phyloP scores from a whole-genome alignment of 2,113 vertebrate genomes.

The Tricholaema leucomelas region DNA sequence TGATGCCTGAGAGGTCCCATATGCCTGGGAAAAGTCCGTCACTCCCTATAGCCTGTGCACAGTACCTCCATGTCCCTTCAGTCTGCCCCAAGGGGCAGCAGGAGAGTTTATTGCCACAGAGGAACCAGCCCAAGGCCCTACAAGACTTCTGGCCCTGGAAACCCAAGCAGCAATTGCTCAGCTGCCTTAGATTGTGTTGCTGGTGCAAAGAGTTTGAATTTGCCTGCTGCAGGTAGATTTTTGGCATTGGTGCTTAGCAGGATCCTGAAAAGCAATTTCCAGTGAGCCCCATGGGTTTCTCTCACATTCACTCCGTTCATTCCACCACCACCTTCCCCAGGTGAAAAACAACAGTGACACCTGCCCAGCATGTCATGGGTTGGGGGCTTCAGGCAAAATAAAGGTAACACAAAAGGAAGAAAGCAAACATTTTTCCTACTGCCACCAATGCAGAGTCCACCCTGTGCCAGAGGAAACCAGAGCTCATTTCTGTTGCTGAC shows the following conservation, averaged over 20 bases:
- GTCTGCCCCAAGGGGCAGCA: background rate
- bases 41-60: background rate
- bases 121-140: background rate
- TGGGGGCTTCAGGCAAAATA: background rate
- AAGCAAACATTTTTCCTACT: background rate
- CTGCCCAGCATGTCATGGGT: background rate
- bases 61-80: background rate
- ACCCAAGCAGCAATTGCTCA: background rate
- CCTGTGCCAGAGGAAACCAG: background rate
- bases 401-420: background rate
- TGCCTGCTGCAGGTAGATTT: background rate
- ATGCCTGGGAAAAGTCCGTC: background rate
- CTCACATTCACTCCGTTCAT: background rate
- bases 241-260: background rate
- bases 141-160: background rate
- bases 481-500: background rate
- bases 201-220: background rate
- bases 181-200: background rate
- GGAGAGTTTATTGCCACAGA: background rate
- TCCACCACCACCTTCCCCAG: background rate
- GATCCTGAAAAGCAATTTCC: background rate
- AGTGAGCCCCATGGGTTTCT: background rate
- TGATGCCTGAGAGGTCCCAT: fast-evolving
- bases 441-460: background rate
- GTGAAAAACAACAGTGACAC: background rate